Conservation (phyloP, 2,113 vertebrate species). For the Agapornis roseicollis region DNA sequence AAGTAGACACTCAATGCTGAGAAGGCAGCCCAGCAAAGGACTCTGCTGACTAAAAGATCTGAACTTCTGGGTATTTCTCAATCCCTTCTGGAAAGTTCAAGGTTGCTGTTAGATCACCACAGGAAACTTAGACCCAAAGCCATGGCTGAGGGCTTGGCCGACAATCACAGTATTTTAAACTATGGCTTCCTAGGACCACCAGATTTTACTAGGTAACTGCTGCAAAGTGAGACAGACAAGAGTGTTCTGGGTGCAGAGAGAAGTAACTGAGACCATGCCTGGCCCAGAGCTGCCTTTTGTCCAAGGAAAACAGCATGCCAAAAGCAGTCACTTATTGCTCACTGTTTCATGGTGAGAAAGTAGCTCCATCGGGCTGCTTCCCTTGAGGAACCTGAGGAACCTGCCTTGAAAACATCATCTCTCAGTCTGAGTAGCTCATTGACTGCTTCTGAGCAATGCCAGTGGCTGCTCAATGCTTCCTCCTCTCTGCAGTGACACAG, state of each 20-base stretch:
- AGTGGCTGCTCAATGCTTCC: background rate
- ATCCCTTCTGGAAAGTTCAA: conserved; percentile 43
- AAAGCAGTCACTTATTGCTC: background rate
- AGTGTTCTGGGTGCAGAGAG: background rate
- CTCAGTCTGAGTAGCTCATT: background rate
- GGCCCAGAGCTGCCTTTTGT: background rate
- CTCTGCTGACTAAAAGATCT: conserved; percentile 53
- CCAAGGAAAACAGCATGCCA: background rate
- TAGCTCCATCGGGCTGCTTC: background rate
- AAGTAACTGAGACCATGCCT: background rate
- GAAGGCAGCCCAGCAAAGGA: conserved; percentile 19
- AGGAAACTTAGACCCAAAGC: background rate
- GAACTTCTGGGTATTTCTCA: conserved; percentile 50
- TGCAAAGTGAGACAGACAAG: background rate
- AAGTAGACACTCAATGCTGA: background rate
- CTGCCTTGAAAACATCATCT: background rate
- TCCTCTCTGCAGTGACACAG: background rate
- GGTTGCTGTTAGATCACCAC: conserved; percentile 2
- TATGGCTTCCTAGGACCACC: background rate
- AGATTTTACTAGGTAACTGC: background rate
- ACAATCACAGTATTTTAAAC: background rate
- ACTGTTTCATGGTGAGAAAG: background rate
- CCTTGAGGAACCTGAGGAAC: background rate
- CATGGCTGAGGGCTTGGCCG: background rate
- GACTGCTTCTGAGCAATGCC: background rate